Conservation (phyloP, 64 coral and sea anemone species). For the Orbicella faveolata region DNA sequence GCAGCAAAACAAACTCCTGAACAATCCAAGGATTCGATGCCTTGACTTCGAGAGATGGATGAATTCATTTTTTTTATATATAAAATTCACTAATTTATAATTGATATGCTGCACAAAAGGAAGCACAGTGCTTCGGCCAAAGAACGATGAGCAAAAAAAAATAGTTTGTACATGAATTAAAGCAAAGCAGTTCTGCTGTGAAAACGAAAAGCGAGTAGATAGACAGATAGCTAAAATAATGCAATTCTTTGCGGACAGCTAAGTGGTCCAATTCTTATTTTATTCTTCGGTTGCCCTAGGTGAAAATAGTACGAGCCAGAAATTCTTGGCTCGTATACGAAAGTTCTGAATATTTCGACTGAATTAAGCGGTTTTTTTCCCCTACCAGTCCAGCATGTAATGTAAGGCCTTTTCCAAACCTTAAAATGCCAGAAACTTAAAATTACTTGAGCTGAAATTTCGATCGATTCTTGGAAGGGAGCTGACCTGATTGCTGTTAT, state of each 20-base stretch:
- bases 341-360: neutral
- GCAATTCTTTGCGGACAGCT: neutral
- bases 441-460: neutral
- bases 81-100: slow-evolving; percentile 91
- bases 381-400: neutral
- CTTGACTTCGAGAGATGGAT: slow-evolving; percentile 26
- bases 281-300: neutral
- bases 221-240: neutral
- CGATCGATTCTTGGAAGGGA: neutral
- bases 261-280: neutral
- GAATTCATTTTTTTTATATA: slow-evolving; percentile 60
- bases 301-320: neutral
- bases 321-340: neutral
- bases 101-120: slow-evolving; percentile 46
- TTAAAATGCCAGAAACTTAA: neutral
- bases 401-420: neutral
- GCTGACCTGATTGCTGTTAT: neutral
- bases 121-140: slow-evolving; percentile 8
- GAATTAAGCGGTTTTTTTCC: neutral
- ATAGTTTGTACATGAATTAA: slow-evolving; percentile 26
- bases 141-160: slow-evolving; percentile 9
- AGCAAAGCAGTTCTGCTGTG: neutral
- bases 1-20: neutral
- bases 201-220: neutral
- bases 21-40: slow-evolving; percentile 1